Conservation (phyloP, 2,888 invertebrate species). For the Ormyrus nitidulus region DNA sequence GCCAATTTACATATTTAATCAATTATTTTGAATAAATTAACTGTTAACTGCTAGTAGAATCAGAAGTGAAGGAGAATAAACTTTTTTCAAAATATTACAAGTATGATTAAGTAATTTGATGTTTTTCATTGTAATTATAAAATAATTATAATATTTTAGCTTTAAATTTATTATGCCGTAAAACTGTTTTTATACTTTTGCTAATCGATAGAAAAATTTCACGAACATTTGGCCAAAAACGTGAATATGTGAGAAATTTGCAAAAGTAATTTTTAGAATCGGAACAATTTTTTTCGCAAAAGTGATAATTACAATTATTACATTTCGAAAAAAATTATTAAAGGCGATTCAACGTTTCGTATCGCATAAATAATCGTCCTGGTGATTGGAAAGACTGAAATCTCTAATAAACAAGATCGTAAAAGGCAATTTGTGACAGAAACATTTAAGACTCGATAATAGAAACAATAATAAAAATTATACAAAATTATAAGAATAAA, state of each 20-base stretch:
- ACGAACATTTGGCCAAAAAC: too few relatives aligned
- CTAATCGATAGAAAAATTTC: too few relatives aligned
- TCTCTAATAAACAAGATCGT: slow-evolving; percentile 35
- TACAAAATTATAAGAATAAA: slow-evolving; percentile 37
- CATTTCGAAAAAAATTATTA: too few relatives aligned
- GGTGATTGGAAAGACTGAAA: slow-evolving; percentile 54
- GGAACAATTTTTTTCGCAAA: too few relatives aligned
- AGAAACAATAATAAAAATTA: slow-evolving; percentile 35
- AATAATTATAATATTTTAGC: background rate
- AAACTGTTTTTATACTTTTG: too few relatives aligned
- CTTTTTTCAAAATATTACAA: background rate
- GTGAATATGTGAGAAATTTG: too few relatives aligned
- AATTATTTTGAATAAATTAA: background rate
- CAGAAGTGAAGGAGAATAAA: too few relatives aligned
- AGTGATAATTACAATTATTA: too few relatives aligned
- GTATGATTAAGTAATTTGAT: slow-evolving; percentile 7
- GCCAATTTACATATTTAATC: background rate
- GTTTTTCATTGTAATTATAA: slow-evolving; percentile 27
- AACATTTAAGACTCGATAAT: slow-evolving; percentile 35
- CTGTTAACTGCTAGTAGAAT: too few relatives aligned
- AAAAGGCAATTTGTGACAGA: slow-evolving; percentile 17
- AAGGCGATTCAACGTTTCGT: slow-evolving; percentile 32
- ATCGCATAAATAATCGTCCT: slow-evolving; percentile 33
- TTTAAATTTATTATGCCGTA: too few relatives aligned
- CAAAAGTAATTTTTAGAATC: too few relatives aligned